These are phyloP conservation scores for Zaprionus kolodkinae DNA, from an alignment of 1,140 invertebrate species.

Conservation along the genomic window DNA sequence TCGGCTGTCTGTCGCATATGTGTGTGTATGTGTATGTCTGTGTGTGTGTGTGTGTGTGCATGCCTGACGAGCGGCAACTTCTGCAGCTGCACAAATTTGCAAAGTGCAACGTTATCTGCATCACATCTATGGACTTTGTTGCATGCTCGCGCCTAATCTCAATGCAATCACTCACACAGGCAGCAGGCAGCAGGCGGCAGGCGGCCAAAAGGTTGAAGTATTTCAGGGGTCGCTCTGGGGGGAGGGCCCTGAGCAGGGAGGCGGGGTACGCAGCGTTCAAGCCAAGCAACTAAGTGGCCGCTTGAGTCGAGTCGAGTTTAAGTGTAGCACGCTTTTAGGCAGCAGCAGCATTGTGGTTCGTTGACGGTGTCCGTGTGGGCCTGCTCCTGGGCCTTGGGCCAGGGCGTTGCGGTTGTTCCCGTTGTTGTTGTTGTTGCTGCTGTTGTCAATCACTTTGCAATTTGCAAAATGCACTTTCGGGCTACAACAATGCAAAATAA, in stretches of 20 bases:
- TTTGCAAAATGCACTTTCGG: constrained; percentile 75
- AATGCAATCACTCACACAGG: constrained; percentile 73
- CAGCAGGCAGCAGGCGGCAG: constrained; percentile 46
- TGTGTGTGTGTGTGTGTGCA: constrained; percentile 1
- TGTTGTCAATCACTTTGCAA: constrained; percentile 79
- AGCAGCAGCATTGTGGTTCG: constrained; percentile 18
- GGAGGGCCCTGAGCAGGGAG: constrained; percentile 1
- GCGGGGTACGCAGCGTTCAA: constrained; percentile 35
- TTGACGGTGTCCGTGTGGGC: constrained; percentile 8
- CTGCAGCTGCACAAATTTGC: constrained; percentile 61
- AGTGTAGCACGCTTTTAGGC: constrained; percentile 71
- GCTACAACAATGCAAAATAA: constrained; percentile 39
- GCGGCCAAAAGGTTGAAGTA: constrained; percentile 31
- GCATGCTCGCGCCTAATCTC: constrained; percentile 69
- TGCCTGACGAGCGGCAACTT: constrained; percentile 19
- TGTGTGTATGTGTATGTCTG: constrained; percentile 5
- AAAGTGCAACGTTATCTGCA: constrained; percentile 77
- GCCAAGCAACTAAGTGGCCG: constrained; percentile 65
- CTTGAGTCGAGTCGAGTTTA: constrained; percentile 64
- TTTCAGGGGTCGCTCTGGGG: neutral
- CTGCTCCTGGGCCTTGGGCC: neutral
- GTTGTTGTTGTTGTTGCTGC: constrained; percentile 16
- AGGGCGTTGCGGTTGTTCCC: neutral
- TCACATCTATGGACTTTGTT: constrained; percentile 65
- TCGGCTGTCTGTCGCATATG: constrained; percentile 7